Conservation (phyloP, 2,888 invertebrate genomes). For the Ferdinandea cuprea region DNA sequence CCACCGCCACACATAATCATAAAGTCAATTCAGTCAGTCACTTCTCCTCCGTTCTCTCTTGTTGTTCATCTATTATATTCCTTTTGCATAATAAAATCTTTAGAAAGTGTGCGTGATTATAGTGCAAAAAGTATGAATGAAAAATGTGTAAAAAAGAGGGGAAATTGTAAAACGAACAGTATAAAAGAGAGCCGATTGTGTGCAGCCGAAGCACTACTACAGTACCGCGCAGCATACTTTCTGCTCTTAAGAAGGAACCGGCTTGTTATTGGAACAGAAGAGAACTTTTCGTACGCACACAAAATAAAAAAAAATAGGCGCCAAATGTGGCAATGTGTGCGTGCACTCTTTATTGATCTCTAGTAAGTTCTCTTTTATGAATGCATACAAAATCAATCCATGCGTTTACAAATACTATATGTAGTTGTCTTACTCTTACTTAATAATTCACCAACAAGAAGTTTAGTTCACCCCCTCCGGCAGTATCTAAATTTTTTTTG, state of each 20-base stretch:
- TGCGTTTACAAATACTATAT: not conserved
- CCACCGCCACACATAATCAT: no score
- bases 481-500: not conserved
- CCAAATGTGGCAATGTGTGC: conserved; percentile 29
- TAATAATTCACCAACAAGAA: conserved; percentile 19
- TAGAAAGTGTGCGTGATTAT: conserved; percentile 15
- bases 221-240: no score
- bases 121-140: conserved; percentile 74
- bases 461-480: conserved; percentile 25
- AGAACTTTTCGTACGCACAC: conserved; percentile 22
- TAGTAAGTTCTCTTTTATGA: no score
- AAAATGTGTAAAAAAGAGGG: conserved; percentile 64
- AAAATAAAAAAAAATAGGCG: conserved; percentile 52
- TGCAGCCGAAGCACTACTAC: conserved; percentile 60
- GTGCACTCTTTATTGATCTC: conserved; percentile 25
- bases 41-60: not conserved
- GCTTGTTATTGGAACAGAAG: conserved; percentile 30
- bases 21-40: not conserved
- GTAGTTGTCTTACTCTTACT: conserved; percentile 11
- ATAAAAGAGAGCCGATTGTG: conserved; percentile 13
- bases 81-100: conserved; percentile 55
- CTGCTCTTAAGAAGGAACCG: conserved; percentile 3
- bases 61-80: conserved; percentile 7
- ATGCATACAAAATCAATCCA: no score
- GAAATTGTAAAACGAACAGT: conserved; percentile 50